phyloP scores from a whole-genome alignment of 2,113 vertebrate species.

The Crotalus helleri region DNA sequence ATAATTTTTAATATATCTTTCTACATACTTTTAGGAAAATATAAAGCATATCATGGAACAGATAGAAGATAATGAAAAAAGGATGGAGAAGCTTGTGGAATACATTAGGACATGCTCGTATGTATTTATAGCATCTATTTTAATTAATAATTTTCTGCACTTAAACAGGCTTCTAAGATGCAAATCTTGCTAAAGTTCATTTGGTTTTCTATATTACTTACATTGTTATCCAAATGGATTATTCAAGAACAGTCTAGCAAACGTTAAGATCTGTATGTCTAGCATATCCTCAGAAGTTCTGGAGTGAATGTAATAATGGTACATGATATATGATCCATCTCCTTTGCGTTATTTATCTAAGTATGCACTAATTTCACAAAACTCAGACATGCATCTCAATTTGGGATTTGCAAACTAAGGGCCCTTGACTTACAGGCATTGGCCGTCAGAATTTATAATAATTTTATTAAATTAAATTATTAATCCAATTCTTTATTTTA shows the following conservation, averaged over 20 bases:
- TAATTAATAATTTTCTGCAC: background rate
- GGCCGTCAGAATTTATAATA: background rate
- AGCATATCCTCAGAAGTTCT: background rate
- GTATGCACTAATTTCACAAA: background rate
- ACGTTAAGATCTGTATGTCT: background rate
- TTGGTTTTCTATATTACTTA: background rate
- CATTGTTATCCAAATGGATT: background rate
- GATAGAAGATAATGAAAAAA: slow-evolving; percentile 77
- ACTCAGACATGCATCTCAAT: background rate
- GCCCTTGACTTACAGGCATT: background rate
- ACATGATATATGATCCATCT: background rate
- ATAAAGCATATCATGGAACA: slow-evolving; percentile 76
- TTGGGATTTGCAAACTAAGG: background rate
- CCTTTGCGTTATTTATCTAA: background rate
- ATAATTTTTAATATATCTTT: slow-evolving; percentile 12
- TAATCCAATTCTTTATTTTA: background rate
- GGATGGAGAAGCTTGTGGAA: slow-evolving; percentile 83
- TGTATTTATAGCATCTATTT: slow-evolving; percentile 46
- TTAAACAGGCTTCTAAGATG: background rate
- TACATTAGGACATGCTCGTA: slow-evolving; percentile 84
- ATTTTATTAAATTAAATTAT: background rate
- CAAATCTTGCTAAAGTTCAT: background rate
- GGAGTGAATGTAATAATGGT: background rate
- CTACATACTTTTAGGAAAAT: slow-evolving; percentile 69
- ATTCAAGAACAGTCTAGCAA: background rate